A percentile compares a stretch with the other conserved stretches of the same genome.
These are phyloP conservation scores for Athalia rosae DNA, from an alignment of 2,888 invertebrate genomes.

Conservation along the genomic window DNA sequence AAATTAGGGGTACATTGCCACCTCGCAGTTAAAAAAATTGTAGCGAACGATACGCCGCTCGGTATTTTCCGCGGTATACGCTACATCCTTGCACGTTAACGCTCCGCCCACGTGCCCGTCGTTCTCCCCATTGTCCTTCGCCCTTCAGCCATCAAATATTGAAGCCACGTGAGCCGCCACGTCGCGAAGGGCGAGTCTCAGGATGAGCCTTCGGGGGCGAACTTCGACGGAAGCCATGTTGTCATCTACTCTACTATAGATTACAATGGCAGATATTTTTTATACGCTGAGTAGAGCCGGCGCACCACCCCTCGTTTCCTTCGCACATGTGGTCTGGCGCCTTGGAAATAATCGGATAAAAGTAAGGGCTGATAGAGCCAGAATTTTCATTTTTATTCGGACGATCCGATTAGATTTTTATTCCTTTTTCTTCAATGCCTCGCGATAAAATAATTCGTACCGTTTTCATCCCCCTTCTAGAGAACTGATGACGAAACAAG, in stretches of 20 bases:
- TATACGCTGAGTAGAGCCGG: neutral
- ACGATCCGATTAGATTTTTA: no score
- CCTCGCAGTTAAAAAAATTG: neutral
- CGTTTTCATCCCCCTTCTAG: no score
- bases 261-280: constrained; percentile 37
- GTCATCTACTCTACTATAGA: constrained; percentile 51
- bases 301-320: neutral
- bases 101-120: constrained; percentile 46
- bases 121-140: constrained; percentile 37
- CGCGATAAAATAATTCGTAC: no score
- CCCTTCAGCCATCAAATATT: constrained; percentile 54
- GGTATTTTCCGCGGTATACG: neutral
- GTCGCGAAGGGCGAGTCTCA: constrained; percentile 11
- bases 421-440: no score
- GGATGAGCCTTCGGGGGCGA: constrained; percentile 33
- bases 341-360: no score
- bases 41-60: no score
- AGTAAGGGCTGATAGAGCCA: no score
- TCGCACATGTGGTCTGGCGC: neutral
- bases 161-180: constrained; percentile 49
- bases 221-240: constrained; percentile 52
- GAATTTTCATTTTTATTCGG: no score
- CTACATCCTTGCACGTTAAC: constrained; percentile 24
- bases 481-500: neutral
- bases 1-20: neutral